Base-by-base conservation (phyloP, 2,113 vertebrate species). In the Vicugna pacos region DNA sequence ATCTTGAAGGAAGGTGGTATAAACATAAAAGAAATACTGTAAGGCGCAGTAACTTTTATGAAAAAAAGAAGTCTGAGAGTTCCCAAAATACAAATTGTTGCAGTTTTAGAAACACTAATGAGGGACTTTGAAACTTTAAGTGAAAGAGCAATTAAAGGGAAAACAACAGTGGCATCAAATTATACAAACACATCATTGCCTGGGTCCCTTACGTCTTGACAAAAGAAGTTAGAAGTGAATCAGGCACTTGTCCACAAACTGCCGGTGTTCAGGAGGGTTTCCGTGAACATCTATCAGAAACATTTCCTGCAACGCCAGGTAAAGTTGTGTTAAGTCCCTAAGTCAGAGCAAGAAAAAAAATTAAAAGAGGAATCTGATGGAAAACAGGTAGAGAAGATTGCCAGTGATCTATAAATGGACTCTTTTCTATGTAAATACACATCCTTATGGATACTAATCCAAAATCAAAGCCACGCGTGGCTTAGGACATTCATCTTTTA, bases 401-500 rank as follows among this genome's bases (percentile, higher is more conserved):
- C 6, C 38, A 76, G 19, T 1, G 5, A 83, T 24, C 42, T 79
- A n/a, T 80, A 91, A 72, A 65, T 8, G 12, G 28, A 60, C 42
- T 30, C 75, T 56, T 48, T 70, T 38, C 65, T 64, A 64, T 6
- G 8, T 48, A 94, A 79, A 52, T 14, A 54, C 15, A 32, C 24
- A 64, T 16, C 90, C 70, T 64, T 50, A 58, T 46, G 86, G 67
- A n/a, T 19, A 56, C 73, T 76, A 89, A 77, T 56, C 76, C 77
- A 13, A 87, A 97, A 84, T 75, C 90, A 96, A 97, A 96, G 62
- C 72, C 83, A 48, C 4, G 14, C 6, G 0, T 30, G 35, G 35
- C 72, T 95, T n/a, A 69, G 84, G 82, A 77, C 58, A 91, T 65
- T 96, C 52, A 77, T 77, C 84, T 70, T 90, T 92, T 80, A 96